Percentiles rank a stretch among this genome's conserved stretches.
phyloP scores from a whole-genome alignment of 2,113 vertebrate genomes.

The Percina caprodes region DNA sequence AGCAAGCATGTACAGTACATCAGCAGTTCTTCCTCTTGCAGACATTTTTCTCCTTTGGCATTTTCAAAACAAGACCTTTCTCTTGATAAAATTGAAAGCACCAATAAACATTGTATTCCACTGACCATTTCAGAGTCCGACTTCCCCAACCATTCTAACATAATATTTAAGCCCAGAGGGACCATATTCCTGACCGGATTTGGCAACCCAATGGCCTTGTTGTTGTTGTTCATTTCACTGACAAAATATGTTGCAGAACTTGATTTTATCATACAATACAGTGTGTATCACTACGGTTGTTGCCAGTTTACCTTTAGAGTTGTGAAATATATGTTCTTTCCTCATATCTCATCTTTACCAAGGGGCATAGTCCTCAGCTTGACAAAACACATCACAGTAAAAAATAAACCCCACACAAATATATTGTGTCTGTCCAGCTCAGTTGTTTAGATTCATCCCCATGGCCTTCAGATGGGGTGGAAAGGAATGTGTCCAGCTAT shows the following conservation, averaged over 20 bases:
- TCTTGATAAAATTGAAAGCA: background rate
- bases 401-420: background rate
- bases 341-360: conserved; percentile 6
- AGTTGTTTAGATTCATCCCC: conserved; percentile 38
- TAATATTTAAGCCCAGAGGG: background rate
- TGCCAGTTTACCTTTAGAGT: background rate
- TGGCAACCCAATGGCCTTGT: background rate
- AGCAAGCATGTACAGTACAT: background rate
- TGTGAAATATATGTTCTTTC: background rate
- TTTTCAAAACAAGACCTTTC: background rate
- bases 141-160: background rate
- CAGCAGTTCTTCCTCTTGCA: background rate
- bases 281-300: background rate
- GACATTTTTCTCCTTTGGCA: background rate
- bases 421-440: background rate
- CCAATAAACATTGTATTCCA: background rate
- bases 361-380: background rate
- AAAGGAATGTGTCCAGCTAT: conserved; percentile 50
- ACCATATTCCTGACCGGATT: background rate
- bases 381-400: conserved; percentile 2
- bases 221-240: background rate
- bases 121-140: background rate
- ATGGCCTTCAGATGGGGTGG: conserved; percentile 42
- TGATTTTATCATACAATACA: background rate
- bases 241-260: background rate